Evolutionary conservation across 2,888 invertebrate genomes (phyloP).

Genomic region (Junonia oenone): DNA sequence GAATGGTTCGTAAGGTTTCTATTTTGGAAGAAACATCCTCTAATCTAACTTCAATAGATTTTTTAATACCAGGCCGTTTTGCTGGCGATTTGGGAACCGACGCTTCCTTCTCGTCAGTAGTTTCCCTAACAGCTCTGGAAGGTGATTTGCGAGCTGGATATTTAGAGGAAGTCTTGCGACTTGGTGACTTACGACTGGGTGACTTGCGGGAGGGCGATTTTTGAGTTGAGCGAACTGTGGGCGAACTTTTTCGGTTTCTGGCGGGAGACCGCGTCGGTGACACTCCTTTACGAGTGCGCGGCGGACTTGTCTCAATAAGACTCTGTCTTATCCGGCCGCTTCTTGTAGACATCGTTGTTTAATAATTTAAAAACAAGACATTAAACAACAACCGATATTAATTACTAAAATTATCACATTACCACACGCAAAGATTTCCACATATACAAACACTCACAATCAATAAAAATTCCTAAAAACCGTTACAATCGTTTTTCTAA

Average conservation of each 20-base stretch:
- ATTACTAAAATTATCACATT: slow-evolving; percentile 57
- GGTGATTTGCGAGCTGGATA: slow-evolving; percentile 70
- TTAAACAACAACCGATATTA: slow-evolving; percentile 22
- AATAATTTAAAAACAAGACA: slow-evolving; percentile 27
- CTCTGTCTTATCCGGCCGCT: slow-evolving; percentile 58
- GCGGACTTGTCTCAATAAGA: slow-evolving; percentile 55
- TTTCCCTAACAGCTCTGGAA: slow-evolving; percentile 45
- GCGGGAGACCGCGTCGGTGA: slow-evolving; percentile 71
- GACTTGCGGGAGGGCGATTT: slow-evolving; percentile 62
- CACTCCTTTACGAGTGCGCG: slow-evolving; percentile 54
- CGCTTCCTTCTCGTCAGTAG: slow-evolving; percentile 43
- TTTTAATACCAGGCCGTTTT: slow-evolving; percentile 51
- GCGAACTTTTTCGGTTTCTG: slow-evolving; percentile 61
- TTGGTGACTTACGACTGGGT: slow-evolving; percentile 69
- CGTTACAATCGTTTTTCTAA: neutral
- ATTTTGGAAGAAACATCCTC: slow-evolving; percentile 45
- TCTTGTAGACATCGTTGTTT: slow-evolving; percentile 60
- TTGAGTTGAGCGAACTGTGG: slow-evolving; percentile 42
- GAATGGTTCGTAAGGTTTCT: slow-evolving; percentile 48
- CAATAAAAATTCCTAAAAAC: neutral
- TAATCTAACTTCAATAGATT: slow-evolving; percentile 44
- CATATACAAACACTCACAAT: slow-evolving; percentile 10
- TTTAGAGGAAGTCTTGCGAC: slow-evolving; percentile 64
- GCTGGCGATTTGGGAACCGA: slow-evolving; percentile 50
- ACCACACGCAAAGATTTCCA: slow-evolving; percentile 51